These are phyloP conservation scores for Apotomis betuletana DNA, from an alignment of 2,888 invertebrate species.

Conservation along the genomic window DNA sequence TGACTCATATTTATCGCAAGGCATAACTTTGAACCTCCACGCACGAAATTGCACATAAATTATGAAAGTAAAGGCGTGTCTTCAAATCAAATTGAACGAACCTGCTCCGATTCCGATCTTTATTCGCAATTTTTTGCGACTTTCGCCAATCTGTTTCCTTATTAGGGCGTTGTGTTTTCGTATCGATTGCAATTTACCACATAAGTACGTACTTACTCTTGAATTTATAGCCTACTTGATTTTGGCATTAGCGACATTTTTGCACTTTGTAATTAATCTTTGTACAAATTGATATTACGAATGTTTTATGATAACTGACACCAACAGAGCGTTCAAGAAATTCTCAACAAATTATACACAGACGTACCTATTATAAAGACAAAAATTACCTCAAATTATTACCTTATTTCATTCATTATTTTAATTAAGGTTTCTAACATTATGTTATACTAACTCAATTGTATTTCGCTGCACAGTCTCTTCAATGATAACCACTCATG, in stretches of 20 bases:
- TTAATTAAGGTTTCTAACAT: too few relatives aligned
- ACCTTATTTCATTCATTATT: too few relatives aligned
- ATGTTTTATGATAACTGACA: too few relatives aligned
- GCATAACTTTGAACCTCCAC: slow-evolving; percentile 7
- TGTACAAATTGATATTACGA: neutral
- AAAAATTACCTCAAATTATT: too few relatives aligned
- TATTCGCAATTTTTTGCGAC: slow-evolving; percentile 26
- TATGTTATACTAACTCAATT: too few relatives aligned
- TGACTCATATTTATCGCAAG: slow-evolving; percentile 9
- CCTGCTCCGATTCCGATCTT: slow-evolving; percentile 36
- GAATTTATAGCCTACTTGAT: neutral
- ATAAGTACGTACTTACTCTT: neutral
- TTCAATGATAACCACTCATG: too few relatives aligned
- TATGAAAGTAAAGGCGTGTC: slow-evolving; percentile 10
- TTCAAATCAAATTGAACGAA: slow-evolving; percentile 21
- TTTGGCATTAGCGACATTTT: neutral
- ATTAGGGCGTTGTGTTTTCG: slow-evolving; percentile 30
- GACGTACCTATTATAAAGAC: too few relatives aligned
- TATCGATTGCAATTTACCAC: slow-evolving; percentile 22
- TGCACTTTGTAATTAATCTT: neutral
- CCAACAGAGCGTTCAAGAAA: too few relatives aligned
- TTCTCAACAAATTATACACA: too few relatives aligned
- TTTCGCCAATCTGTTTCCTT: slow-evolving; percentile 41
- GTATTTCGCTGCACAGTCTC: too few relatives aligned
- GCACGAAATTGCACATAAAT: slow-evolving; percentile 25